Evolutionary conservation across 2,797 vertebrate species (phyloP).

Genomic region (Spea hammondii): DNA sequence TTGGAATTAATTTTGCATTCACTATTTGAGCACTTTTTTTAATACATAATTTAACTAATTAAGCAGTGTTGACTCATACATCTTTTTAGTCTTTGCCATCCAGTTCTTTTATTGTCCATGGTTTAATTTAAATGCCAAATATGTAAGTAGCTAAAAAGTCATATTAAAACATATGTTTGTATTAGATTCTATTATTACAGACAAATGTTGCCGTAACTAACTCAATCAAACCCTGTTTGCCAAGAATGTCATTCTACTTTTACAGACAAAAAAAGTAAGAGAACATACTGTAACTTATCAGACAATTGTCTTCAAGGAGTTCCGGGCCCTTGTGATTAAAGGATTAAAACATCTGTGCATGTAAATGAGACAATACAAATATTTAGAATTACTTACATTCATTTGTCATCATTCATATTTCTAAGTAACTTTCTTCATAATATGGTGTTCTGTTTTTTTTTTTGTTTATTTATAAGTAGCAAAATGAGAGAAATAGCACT

Average conservation of each 20-base stretch:
- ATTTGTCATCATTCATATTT: too few species aligned
- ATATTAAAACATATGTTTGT: conserved; percentile 32
- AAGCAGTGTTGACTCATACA: conserved; percentile 43
- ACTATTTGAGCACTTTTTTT: conserved; percentile 31
- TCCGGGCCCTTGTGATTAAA: too few species aligned
- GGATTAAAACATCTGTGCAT: too few species aligned
- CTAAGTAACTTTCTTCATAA: too few species aligned
- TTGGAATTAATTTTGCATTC: conserved; percentile 31
- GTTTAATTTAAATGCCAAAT: conserved; percentile 40
- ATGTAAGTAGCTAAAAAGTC: conserved; percentile 38
- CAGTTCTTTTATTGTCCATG: conserved; percentile 32
- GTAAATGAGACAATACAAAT: too few species aligned
- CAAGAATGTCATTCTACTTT: conserved; percentile 1
- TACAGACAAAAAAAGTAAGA: not conserved
- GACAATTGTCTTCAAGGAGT: too few species aligned
- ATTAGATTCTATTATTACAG: conserved; percentile 34
- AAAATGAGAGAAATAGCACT: too few species aligned
- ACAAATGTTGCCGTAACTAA: conserved; percentile 13
- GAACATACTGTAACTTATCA: too few species aligned
- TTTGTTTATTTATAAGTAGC: too few species aligned
- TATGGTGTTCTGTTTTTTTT: too few species aligned
- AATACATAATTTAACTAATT: conserved; percentile 48
- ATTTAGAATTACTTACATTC: too few species aligned
- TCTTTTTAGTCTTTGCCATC: conserved; percentile 35
- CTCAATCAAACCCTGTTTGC: conserved; percentile 17